phyloP scores from a whole-genome alignment of 2,113 vertebrate genomes.

The Empidonax traillii region DNA sequence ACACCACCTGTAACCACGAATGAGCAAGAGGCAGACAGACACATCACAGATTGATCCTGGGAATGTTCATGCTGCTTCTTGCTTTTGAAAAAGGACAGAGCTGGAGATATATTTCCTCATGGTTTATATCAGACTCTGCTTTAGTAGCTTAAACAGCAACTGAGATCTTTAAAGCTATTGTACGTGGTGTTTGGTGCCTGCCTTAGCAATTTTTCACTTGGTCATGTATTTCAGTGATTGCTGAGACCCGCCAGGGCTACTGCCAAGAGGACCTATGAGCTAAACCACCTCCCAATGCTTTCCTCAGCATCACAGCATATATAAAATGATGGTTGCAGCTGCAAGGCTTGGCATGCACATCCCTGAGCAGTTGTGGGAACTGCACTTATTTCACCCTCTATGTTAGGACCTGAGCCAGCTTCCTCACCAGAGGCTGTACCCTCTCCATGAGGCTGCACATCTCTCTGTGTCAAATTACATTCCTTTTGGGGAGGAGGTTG shows the following conservation, averaged over 20 bases:
- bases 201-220: neutral
- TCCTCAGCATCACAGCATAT: neutral
- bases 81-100: neutral
- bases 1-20: neutral
- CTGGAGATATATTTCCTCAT: neutral
- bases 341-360: neutral
- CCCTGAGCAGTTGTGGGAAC: neutral
- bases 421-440: neutral
- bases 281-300: neutral
- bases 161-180: neutral
- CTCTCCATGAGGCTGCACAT: neutral
- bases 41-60: neutral
- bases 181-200: neutral
- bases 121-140: neutral
- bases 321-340: neutral
- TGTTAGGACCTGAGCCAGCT: slow-evolving; percentile 9
- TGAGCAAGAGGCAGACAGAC: neutral
- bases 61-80: neutral
- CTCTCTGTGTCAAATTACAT: neutral
- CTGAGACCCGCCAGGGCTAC: neutral
- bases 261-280: neutral
- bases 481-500: neutral
- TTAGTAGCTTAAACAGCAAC: neutral
- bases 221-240: neutral
- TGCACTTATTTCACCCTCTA: neutral